Base-by-base conservation (phyloP, 2,797 vertebrate genomes). In the Chrysolophus pictus region DNA sequence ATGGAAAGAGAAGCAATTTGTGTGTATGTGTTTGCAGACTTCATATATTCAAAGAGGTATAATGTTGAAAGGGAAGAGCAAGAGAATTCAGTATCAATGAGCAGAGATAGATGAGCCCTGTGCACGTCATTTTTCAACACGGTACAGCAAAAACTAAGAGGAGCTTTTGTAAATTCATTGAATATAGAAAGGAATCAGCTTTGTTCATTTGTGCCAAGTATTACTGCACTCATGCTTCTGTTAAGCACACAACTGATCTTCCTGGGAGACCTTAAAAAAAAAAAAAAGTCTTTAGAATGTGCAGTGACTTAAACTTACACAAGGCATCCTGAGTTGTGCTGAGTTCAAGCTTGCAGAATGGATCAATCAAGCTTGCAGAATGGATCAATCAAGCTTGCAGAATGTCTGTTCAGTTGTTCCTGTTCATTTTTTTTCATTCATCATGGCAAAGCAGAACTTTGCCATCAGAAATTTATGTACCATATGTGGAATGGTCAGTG, bases 1-100 rank as follows among this genome's bases (percentile, higher is more conserved):
- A 93, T 68, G 60, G 89, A 86, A 93, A 67, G 85, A 77, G 79
- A 91, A 91, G 67, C 73, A 86, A 94, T 94, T 91, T 88, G 55
- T 84, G 55, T 74, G 37, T 63, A 14, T 87, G 13, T n/a, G 22
- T 90, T 93, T 91, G 83, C 91, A 90, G 89, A 67, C 51, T 86
- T 90, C 63, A 49, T 96, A 51, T 18, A 89, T 72, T 80, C 72
- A 69, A 67, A 80, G 76, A 16, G 39, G 86, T 70, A 29, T 22
- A 78, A 86, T 64, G 63, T 90, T 95, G 79, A 88, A 92, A 86
- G 83, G 85, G 89, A 94, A 94, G 59, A 86, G 39, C 3, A 5
- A 92, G 76, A 78, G 47, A 84, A 81, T 94, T 63, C 92, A 94
- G 83, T 78, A 84, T 42, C 79, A 84, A 70, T 33, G 84, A 88